Evolutionary conservation across 53 echinoderm and acorn worm species (phyloP), one percentile per base, ranked within the genome.

Genomic region (Mesocentrotus franciscanus): DNA sequence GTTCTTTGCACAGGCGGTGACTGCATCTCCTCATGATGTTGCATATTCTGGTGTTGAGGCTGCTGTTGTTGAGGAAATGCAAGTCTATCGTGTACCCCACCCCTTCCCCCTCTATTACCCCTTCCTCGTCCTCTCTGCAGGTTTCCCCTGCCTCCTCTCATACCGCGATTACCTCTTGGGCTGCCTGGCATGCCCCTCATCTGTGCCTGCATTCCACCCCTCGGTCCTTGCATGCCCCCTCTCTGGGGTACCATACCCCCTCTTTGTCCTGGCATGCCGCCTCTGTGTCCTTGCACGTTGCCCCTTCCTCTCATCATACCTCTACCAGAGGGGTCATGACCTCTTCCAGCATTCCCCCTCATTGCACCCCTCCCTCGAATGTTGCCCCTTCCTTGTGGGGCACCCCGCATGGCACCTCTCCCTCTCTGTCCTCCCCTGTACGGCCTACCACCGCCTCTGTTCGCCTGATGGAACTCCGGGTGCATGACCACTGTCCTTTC

Each of bases 401-500:
- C 18, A 29, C 91, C 92, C 4, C 92, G 62, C 62, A 60, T 92
- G 62, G n/a, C 59, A 34, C 93, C 42, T 17, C 59, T 72, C 1
- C 92, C 92, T 39, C 70, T 35, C 74, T n/a, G 56, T 18, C 74
- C 76, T 12, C 56, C 93, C 76, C 93, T 30, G 49, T 56, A 56
- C 42, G 74, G 93, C 15, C 49, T 11, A 22, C 35, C 68, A 42
- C 35, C 68, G 10, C 72, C 76, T 10, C 93, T 30, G 12, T 75
- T 75, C 42, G 56, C 72, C 2, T 72, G 76, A 33, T 93, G 93
- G 55, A 72, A 56, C 18, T 75, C 56, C 76, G 56, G 74, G 22
- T 2, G 93, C 93, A 93, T 76, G 57, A 93, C 26, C 76, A 74
- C 93, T 93, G 74, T 93, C 58, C 76, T 75, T 26, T 93, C 93